These are phyloP conservation scores for Atethmia centrago DNA, from an alignment of 2,888 invertebrate species.

Conservation along the genomic window DNA sequence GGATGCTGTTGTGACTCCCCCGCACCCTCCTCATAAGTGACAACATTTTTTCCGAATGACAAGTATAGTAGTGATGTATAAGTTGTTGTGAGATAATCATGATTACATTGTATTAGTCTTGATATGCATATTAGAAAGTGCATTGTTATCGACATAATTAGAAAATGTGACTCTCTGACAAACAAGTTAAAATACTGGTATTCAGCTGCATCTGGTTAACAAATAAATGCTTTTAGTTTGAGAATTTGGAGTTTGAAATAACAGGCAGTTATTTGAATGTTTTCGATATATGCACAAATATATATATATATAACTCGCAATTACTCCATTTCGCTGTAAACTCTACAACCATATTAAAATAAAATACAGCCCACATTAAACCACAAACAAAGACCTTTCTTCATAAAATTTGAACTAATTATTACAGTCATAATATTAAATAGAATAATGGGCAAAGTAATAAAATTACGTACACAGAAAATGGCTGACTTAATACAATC, in stretches of 20 bases:
- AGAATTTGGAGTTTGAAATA: background rate
- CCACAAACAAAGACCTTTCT: conserved; percentile 47
- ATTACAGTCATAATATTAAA: conserved; percentile 59
- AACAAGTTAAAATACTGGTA: too few relatives aligned
- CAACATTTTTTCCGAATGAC: too few relatives aligned
- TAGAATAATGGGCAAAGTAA: conserved; percentile 46
- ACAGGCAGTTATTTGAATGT: background rate
- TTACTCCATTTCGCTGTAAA: background rate
- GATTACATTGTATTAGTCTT: background rate
- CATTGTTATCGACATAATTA: too few relatives aligned
- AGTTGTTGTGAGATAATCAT: background rate
- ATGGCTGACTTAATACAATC: conserved; percentile 64
- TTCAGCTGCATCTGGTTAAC: too few relatives aligned
- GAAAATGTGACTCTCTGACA: too few relatives aligned
- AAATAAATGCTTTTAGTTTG: background rate
- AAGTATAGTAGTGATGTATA: too few relatives aligned
- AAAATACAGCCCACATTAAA: conserved; percentile 18
- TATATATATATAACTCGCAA: background rate
- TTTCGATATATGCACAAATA: background rate
- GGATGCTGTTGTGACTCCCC: too few relatives aligned
- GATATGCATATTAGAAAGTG: too few relatives aligned
- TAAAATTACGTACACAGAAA: conserved; percentile 64
- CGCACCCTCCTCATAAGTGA: too few relatives aligned
- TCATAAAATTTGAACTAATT: conserved; percentile 68
- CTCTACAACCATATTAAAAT: conserved; percentile 17